These are phyloP conservation scores for Aphelenchoides fujianensis DNA, from an alignment of 1,140 invertebrate genomes.

Conservation along the genomic window DNA sequence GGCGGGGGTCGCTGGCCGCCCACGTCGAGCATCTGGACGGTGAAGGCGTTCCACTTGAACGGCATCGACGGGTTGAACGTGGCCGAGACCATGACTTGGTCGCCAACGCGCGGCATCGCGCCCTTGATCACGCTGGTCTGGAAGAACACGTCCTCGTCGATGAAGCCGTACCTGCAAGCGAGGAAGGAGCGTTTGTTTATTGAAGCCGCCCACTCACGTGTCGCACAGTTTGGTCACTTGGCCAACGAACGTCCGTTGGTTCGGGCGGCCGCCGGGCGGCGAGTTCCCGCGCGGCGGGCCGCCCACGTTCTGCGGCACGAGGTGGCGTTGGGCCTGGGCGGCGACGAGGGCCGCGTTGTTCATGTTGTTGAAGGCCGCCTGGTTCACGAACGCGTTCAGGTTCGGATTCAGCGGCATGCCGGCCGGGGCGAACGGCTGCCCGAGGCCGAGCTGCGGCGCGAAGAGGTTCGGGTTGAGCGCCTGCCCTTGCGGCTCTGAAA, in stretches of 20 bases:
- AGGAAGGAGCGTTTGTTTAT: neutral
- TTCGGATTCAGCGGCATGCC: slow-evolving; percentile 63
- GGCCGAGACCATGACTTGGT: slow-evolving; percentile 86
- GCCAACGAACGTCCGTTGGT: slow-evolving; percentile 86
- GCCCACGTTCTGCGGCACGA: slow-evolving; percentile 49
- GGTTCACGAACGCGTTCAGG: slow-evolving; percentile 46
- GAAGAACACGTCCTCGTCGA: slow-evolving; percentile 95
- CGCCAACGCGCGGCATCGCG: slow-evolving; percentile 74
- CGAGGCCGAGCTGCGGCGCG: slow-evolving; percentile 34
- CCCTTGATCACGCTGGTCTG: slow-evolving; percentile 83
- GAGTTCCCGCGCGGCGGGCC: slow-evolving; percentile 37
- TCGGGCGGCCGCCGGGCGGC: slow-evolving; percentile 64
- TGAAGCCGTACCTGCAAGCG: slow-evolving; percentile 86
- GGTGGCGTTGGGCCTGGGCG: slow-evolving; percentile 56
- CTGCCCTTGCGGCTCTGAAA: slow-evolving; percentile 40
- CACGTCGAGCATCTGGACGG: slow-evolving; percentile 79
- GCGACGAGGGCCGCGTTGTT: slow-evolving; percentile 38
- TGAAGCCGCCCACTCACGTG: slow-evolving; percentile 64
- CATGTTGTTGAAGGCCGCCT: slow-evolving; percentile 48
- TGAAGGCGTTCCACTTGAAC: slow-evolving; percentile 97
- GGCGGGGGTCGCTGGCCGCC: slow-evolving; percentile 60
- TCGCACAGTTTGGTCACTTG: slow-evolving; percentile 89
- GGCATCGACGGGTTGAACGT: slow-evolving; percentile 87
- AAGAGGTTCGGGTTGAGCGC: slow-evolving; percentile 44
- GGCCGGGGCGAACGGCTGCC: slow-evolving; percentile 45